Evolutionary conservation across 2,888 invertebrate genomes (phyloP).

Genomic region (Papilio gigon): DNA sequence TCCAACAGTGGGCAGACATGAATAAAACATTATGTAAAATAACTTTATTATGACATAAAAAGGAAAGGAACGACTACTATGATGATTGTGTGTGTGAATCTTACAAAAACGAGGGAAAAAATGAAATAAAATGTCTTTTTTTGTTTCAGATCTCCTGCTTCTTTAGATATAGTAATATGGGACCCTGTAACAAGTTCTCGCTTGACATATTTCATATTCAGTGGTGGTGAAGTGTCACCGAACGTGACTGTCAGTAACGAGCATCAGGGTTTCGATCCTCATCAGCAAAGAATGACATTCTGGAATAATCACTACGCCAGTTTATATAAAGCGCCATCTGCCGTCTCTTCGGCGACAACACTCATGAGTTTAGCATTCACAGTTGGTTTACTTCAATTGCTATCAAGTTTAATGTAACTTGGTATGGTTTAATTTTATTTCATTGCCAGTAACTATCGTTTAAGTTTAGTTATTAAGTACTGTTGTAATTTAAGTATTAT

Average conservation of each 20-base stretch:
- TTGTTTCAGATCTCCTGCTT: constrained; percentile 30
- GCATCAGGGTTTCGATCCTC: constrained; percentile 47
- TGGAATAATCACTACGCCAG: constrained; percentile 49
- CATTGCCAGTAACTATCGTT: constrained; percentile 20
- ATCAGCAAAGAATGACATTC: constrained; percentile 50
- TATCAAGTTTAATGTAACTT: constrained; percentile 41
- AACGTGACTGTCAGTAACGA: constrained; percentile 45
- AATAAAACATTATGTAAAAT: neutral
- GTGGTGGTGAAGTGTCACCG: constrained; percentile 46
- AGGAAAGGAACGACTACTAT: no score
- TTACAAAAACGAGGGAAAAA: neutral
- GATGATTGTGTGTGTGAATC: constrained; percentile 26
- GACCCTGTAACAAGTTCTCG: constrained; percentile 31
- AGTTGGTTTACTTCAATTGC: constrained; percentile 43
- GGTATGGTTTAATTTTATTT: neutral
- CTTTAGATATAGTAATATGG: constrained; percentile 33
- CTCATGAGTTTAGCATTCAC: constrained; percentile 44
- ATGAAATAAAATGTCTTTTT: neutral
- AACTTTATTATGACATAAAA: neutral
- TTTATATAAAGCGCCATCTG: constrained; percentile 47
- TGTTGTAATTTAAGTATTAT: constrained; percentile 13
- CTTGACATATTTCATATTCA: constrained; percentile 40
- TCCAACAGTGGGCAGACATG: no score
- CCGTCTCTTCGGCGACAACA: constrained; percentile 48
- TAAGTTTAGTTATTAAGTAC: constrained; percentile 3